These are phyloP conservation scores for Trichoplax adhaerens DNA, from an alignment of 37 sponge, comb jelly and placozoan genomes.

Conservation along the genomic window DNA sequence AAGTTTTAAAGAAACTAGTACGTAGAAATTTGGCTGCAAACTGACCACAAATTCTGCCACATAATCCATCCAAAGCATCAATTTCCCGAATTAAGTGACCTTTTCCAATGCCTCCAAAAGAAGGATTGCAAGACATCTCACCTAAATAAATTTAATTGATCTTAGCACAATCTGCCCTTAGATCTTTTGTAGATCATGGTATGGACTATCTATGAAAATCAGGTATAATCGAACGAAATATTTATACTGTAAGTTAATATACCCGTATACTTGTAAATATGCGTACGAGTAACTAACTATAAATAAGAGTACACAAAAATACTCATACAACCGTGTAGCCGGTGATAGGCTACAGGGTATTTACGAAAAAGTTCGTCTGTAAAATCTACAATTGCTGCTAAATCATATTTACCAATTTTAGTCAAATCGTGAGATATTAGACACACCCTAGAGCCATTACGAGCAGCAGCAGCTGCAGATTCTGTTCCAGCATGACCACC, in stretches of 20 bases:
- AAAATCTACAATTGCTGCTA: no score
- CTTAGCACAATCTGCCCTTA: neutral
- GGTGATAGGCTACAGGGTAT: no score
- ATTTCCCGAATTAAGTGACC: slow-evolving; percentile 73
- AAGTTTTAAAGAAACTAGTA: no score
- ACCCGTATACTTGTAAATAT: no score
- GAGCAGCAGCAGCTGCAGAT: slow-evolving; percentile 51
- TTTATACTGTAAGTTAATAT: no score
- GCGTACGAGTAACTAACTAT: no score
- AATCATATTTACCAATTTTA: slow-evolving; percentile 38
- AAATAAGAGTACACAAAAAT: no score
- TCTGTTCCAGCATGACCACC: slow-evolving; percentile 80
- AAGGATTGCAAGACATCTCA: slow-evolving; percentile 88
- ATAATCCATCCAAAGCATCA: slow-evolving; percentile 78
- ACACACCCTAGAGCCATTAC: slow-evolving; percentile 44
- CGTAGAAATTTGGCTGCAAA: neutral
- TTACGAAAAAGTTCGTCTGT: no score
- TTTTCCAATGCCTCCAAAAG: slow-evolving; percentile 85
- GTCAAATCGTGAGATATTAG: slow-evolving; percentile 53
- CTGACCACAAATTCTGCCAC: slow-evolving; percentile 46
- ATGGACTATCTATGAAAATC: no score
- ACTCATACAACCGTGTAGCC: no score
- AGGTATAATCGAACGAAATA: no score
- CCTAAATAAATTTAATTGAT: slow-evolving; percentile 19
- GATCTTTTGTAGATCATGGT: no score